phyloP scores from a whole-genome alignment of 2,797 vertebrate genomes.

The Florisuga fusca region DNA sequence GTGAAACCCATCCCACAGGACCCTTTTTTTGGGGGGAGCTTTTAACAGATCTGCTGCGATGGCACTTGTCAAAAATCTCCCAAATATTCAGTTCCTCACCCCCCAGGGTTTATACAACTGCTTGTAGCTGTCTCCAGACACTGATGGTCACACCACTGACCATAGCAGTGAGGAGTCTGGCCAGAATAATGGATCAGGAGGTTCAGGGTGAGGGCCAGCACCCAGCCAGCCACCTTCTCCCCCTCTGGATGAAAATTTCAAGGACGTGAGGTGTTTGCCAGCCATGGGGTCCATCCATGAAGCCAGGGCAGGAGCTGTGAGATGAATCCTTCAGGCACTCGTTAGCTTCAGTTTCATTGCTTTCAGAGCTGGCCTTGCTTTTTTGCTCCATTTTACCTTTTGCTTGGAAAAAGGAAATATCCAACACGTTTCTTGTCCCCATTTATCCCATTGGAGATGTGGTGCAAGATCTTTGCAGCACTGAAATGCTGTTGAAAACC shows the following conservation, averaged over 20 bases:
- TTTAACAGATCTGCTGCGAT: slow-evolving; percentile 14
- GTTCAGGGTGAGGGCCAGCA: not conserved
- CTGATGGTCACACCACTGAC: not conserved
- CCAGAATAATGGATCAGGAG: accelerated
- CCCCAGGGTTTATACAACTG: not conserved
- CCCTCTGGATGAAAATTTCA: accelerated
- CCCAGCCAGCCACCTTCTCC: not conserved
- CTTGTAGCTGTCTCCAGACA: not conserved
- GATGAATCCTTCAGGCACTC: accelerated
- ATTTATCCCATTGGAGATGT: accelerated
- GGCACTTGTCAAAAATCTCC: not conserved
- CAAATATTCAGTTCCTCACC: not conserved
- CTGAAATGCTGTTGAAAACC: not conserved
- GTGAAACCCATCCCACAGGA: not conserved
- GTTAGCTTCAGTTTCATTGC: accelerated
- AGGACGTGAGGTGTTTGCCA: not conserved
- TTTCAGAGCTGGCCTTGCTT: not conserved
- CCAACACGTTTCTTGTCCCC: accelerated
- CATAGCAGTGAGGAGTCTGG: accelerated
- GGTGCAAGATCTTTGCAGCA: not conserved
- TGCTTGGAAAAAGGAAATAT: not conserved
- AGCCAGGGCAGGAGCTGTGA: not conserved
- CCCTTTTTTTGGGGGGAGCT: slow-evolving; percentile 47
- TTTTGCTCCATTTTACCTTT: not conserved
- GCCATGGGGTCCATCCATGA: accelerated